Conservation (phyloP, 2,797 vertebrate genomes). For the Chromobotia macracanthus region DNA sequence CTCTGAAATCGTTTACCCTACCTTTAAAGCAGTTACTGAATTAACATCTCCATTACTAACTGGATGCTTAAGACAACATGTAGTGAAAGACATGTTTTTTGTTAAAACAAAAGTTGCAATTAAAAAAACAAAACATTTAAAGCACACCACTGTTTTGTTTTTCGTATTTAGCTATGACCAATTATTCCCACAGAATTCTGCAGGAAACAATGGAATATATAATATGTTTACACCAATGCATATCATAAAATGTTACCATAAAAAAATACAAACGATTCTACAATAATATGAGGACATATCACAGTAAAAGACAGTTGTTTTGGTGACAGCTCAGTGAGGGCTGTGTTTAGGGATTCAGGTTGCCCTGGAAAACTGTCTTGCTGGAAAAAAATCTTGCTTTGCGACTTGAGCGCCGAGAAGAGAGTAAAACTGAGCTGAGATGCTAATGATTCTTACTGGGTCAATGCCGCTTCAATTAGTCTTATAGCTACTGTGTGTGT, state of each 20-base stretch:
- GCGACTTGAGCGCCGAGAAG: background rate
- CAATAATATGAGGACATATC: slow-evolving; percentile 2
- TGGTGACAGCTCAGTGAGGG: slow-evolving; percentile 3
- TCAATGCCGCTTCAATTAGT: slow-evolving; percentile 39
- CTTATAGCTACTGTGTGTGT: background rate
- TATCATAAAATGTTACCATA: background rate
- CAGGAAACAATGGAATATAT: background rate
- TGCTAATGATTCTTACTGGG: slow-evolving; percentile 38
- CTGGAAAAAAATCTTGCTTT: background rate
- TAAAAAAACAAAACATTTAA: background rate
- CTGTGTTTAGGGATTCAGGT: slow-evolving; percentile 7
- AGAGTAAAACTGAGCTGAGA: slow-evolving; percentile 12
- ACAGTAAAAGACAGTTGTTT: background rate
- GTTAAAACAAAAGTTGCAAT: background rate
- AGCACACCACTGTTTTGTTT: background rate
- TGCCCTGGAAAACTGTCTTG: slow-evolving; percentile 1
- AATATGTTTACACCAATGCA: background rate
- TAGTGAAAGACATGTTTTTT: too few species aligned
- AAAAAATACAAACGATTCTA: background rate
- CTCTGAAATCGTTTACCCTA: too few species aligned
- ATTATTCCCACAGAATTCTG: background rate
- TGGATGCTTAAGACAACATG: too few species aligned
- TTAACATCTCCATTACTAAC: too few species aligned
- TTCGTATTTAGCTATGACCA: background rate
- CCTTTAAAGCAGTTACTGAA: too few species aligned